phyloP scores from a whole-genome alignment of 2,888 invertebrate genomes.

The Athetis lepigone region DNA sequence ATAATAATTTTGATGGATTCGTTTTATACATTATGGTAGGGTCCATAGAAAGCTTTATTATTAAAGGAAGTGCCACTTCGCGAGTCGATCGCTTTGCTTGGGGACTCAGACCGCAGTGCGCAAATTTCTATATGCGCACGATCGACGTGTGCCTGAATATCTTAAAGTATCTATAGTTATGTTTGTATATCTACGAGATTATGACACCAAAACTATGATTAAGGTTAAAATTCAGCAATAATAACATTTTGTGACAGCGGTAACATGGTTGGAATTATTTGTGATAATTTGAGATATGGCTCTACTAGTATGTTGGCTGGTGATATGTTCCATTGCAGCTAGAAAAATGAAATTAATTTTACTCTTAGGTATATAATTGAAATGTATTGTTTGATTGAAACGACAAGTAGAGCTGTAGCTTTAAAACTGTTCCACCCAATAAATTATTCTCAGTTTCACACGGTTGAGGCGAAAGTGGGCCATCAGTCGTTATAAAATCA shows the following conservation, averaged over 20 bases:
- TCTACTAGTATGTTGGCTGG: constrained; percentile 30
- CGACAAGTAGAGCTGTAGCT: constrained; percentile 42
- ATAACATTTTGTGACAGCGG: constrained; percentile 60
- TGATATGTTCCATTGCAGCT: constrained; percentile 29
- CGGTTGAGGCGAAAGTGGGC: constrained; percentile 33
- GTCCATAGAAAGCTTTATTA: constrained; percentile 62
- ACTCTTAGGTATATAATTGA: constrained; percentile 19
- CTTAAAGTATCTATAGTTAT: constrained; percentile 51
- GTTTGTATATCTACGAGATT: constrained; percentile 80
- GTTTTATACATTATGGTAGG: constrained; percentile 63
- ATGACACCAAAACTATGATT: constrained; percentile 85
- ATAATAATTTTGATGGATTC: constrained; percentile 34
- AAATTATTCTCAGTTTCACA: constrained; percentile 28
- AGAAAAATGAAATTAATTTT: constrained; percentile 13
- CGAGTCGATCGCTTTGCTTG: constrained; percentile 52
- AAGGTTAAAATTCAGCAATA: constrained; percentile 69
- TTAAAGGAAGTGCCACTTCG: constrained; percentile 50
- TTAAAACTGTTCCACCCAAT: constrained; percentile 33
- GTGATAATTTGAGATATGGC: constrained; percentile 48
- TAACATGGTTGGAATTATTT: constrained; percentile 17
- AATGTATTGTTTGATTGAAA: constrained; percentile 13
- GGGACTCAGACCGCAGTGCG: constrained; percentile 18
- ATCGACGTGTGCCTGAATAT: constrained; percentile 56
- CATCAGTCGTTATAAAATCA: constrained; percentile 17
- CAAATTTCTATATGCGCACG: constrained; percentile 31